These are phyloP conservation scores for Pammene fasciana DNA, from an alignment of 2,888 invertebrate species.

Conservation along the genomic window DNA sequence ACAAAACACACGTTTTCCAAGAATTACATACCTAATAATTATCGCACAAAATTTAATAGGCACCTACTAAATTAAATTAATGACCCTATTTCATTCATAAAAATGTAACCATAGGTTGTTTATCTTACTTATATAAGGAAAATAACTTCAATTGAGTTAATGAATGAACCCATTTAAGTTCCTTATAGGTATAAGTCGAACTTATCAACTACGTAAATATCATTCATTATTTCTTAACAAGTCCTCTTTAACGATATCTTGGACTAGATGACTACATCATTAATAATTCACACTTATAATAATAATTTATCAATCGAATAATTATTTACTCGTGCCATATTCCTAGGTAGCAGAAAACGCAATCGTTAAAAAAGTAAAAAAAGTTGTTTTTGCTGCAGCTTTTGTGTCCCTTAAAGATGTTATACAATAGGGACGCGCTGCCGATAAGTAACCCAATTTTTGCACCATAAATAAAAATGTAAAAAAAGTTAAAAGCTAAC, in stretches of 20 bases:
- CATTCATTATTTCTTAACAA: conserved; percentile 40
- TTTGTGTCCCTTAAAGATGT: conserved; percentile 58
- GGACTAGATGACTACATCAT: conserved; percentile 54
- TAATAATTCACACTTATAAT: conserved; percentile 62
- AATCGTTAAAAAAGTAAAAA: conserved; percentile 41
- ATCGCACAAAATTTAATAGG: conserved; percentile 1
- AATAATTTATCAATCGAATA: conserved; percentile 64
- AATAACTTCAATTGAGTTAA: conserved; percentile 33
- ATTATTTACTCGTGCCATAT: conserved; percentile 50
- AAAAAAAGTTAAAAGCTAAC: conserved; percentile 73
- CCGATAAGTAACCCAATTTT: conserved; percentile 84
- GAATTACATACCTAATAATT: conserved; percentile 1
- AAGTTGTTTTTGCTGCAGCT: conserved; percentile 35
- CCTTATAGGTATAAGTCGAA: conserved; percentile 22
- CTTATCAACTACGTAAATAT: conserved; percentile 34
- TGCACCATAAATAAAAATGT: conserved; percentile 79
- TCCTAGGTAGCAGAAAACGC: conserved; percentile 50
- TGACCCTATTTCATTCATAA: conserved; percentile 23
- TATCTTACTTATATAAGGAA: conserved; percentile 17
- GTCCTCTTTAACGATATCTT: conserved; percentile 34
- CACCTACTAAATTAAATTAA: conserved; percentile 8
- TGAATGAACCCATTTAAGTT: conserved; percentile 33
- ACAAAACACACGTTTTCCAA: not conserved
- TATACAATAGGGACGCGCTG: conserved; percentile 69
- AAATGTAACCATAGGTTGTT: conserved; percentile 8